Conservation (phyloP, 64 coral and sea anemone genomes). For the Dendrophyllia cribrosa region DNA sequence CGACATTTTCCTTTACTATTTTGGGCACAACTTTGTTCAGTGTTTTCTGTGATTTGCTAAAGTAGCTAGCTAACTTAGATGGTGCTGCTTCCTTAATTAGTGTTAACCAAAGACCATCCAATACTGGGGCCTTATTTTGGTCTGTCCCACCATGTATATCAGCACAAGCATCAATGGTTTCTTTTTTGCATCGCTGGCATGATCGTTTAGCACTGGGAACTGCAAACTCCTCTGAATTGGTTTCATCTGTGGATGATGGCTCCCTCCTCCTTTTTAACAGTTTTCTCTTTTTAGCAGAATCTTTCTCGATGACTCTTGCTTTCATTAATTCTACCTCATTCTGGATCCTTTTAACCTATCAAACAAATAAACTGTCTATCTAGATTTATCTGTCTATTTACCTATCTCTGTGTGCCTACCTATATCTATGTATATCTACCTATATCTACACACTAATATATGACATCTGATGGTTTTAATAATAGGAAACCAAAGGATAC, state of each 20-base stretch:
- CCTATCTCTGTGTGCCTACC: constrained; percentile 15
- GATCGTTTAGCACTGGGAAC: constrained; percentile 50
- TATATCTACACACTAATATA: constrained; percentile 8
- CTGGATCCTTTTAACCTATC: constrained; percentile 57
- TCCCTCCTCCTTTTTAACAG: constrained; percentile 46
- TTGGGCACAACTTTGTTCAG: constrained; percentile 39
- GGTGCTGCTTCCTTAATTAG: constrained; percentile 54
- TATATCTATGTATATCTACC: not conserved
- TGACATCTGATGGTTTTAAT: constrained; percentile 24
- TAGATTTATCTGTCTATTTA: constrained; percentile 17
- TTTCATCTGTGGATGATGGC: constrained; percentile 18
- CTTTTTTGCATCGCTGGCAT: constrained; percentile 43
- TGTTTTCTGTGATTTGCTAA: constrained; percentile 35
- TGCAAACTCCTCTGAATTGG: constrained; percentile 56
- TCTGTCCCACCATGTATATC: constrained; percentile 53
- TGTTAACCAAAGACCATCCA: constrained; percentile 60
- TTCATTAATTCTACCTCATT: constrained; percentile 44
- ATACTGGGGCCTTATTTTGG: not conserved
- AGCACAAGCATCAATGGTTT: constrained; percentile 64
- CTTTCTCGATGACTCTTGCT: constrained; percentile 1
- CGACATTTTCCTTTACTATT: constrained; percentile 21
- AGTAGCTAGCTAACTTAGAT: constrained; percentile 19
- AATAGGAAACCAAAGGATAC: not conserved
- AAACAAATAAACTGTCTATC: constrained; percentile 19
- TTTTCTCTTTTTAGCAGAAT: constrained; percentile 52